Percentiles rank a stretch among this genome's conserved stretches.
phyloP scores from a whole-genome alignment of 2,888 invertebrate genomes.

The Chamaedrilus cognettii region DNA sequence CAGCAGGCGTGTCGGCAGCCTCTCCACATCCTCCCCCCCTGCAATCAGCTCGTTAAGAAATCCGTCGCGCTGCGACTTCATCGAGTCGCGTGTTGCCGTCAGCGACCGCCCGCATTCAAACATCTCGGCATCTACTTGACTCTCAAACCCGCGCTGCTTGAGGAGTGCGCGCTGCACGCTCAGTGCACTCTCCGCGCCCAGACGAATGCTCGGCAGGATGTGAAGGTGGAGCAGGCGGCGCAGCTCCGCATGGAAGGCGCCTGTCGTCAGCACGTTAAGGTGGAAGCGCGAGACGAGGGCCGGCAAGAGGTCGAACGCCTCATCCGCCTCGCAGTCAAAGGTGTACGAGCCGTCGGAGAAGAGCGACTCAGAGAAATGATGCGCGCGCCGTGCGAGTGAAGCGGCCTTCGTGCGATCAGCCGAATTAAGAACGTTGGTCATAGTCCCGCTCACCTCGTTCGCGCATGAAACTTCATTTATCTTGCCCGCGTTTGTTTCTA shows the following conservation, averaged over 20 bases:
- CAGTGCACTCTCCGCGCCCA: constrained; percentile 39
- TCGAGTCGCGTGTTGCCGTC: constrained; percentile 34
- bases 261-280: constrained; percentile 15
- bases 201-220: constrained; percentile 46
- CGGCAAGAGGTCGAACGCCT: constrained; percentile 40
- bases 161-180: constrained; percentile 32
- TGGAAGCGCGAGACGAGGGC: constrained; percentile 19
- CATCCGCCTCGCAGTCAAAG: constrained; percentile 46
- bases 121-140: constrained; percentile 43
- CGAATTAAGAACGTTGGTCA: neutral
- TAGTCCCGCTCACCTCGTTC: neutral
- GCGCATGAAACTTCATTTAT: too few species aligned
- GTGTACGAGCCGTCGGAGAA: constrained; percentile 43
- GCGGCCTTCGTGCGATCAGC: neutral
- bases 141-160: constrained; percentile 7
- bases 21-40: neutral
- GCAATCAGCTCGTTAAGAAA: constrained; percentile 17
- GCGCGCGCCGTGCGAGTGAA: neutral
- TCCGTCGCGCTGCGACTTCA: constrained; percentile 19
- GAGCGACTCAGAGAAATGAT: constrained; percentile 29
- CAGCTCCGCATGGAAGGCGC: constrained; percentile 30
- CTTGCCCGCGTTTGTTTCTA: too few species aligned
- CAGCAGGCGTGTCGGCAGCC: too few species aligned
- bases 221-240: constrained; percentile 47
- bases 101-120: constrained; percentile 36